Conservation (phyloP, 2,797 vertebrate species). For the Pangasius macronema region DNA sequence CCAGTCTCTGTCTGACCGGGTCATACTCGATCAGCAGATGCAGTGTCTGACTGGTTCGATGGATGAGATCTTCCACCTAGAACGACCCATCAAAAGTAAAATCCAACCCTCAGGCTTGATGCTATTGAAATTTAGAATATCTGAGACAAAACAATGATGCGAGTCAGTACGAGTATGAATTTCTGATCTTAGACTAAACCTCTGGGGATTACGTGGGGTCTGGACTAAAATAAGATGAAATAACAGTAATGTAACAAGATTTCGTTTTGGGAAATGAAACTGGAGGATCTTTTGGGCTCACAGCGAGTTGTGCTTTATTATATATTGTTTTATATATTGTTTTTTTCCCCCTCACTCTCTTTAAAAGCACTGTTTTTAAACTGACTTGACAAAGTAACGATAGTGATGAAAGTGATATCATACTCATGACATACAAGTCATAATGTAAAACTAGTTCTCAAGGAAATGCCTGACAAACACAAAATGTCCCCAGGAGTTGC, state of each 20-base stretch:
- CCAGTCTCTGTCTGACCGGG: constrained; percentile 86
- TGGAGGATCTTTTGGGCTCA: neutral
- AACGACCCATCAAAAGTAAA: constrained; percentile 14
- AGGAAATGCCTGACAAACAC: neutral
- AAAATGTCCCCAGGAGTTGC: neutral
- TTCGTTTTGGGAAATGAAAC: neutral
- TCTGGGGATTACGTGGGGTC: neutral
- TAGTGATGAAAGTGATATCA: neutral
- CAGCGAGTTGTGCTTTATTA: neutral
- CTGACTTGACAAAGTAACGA: neutral
- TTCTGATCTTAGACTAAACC: neutral
- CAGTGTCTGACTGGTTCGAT: constrained; percentile 86
- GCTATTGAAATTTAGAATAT: neutral
- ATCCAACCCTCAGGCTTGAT: neutral
- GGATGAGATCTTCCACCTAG: constrained; percentile 90
- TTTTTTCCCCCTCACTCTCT: neutral
- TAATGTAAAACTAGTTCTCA: neutral
- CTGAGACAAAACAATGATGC: neutral
- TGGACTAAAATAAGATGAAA: neutral
- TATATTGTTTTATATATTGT: too few relatives aligned
- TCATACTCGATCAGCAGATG: constrained; percentile 95
- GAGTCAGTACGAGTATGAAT: neutral
- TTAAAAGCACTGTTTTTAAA: neutral
- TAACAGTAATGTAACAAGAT: neutral
- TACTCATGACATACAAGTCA: neutral